phyloP scores from a whole-genome alignment of 2,797 vertebrate species.

The Trachurus trachurus region DNA sequence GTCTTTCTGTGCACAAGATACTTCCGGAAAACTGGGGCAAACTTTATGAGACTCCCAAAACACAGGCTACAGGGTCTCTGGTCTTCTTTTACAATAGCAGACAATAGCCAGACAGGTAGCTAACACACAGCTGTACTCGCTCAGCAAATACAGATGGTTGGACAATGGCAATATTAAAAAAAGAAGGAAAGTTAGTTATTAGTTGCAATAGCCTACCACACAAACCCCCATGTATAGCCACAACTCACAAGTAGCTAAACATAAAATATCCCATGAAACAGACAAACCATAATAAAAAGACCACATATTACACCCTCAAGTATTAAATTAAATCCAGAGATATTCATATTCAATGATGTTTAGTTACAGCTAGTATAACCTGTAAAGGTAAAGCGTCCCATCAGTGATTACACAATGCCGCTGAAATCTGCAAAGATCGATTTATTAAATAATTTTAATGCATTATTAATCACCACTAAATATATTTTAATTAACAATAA shows the following conservation, averaged over 20 bases:
- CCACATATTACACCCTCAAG: neutral
- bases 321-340: neutral
- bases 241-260: too few species aligned
- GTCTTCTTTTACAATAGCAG: neutral
- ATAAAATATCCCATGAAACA: too few species aligned
- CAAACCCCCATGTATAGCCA: too few species aligned
- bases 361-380: neutral
- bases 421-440: neutral
- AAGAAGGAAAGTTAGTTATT: too few species aligned
- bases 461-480: neutral
- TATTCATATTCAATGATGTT: neutral
- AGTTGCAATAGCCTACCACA: too few species aligned
- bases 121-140: neutral
- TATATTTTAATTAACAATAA: neutral
- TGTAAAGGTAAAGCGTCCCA: neutral
- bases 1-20: neutral
- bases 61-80: neutral
- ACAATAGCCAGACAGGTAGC: neutral
- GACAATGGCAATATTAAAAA: too few species aligned
- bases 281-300: too few species aligned
- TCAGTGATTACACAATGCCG: neutral
- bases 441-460: neutral
- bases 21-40: constrained; percentile 3
- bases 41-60: constrained; percentile 14
- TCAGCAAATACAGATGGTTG: neutral